A percentile compares a stretch with the other conserved stretches of the same genome.
These are phyloP conservation scores for Pipistrellus pygmaeus DNA, from an alignment of 2,797 vertebrate genomes.

Conservation along the genomic window DNA sequence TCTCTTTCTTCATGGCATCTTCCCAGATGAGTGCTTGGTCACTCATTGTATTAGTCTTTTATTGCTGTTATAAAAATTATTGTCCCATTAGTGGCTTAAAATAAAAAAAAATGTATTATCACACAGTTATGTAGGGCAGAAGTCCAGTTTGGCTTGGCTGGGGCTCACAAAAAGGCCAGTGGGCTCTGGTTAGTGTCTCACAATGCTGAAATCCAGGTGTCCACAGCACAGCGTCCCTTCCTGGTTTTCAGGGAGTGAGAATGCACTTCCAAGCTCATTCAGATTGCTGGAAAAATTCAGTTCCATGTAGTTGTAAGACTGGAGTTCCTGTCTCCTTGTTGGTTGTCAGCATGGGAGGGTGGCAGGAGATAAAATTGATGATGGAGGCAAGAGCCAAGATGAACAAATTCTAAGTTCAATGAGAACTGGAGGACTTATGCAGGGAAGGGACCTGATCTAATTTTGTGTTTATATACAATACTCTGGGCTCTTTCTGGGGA, in stretches of 20 bases:
- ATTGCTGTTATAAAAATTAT: not conserved
- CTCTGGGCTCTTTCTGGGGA: not conserved
- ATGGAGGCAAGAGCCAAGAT: not conserved
- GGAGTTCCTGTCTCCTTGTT: not conserved
- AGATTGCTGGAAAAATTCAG: not conserved
- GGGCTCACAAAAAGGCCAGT: not conserved
- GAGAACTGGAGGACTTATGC: not conserved
- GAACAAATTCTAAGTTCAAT: not conserved
- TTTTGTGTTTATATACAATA: not conserved
- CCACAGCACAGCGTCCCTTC: not conserved
- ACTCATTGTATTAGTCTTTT: constrained; percentile 1
- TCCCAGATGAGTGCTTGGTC: not conserved
- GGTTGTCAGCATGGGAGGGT: not conserved
- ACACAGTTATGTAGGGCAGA: not conserved
- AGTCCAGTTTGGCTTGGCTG: not conserved
- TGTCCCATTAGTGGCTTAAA: not conserved
- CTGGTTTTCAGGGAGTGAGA: not conserved
- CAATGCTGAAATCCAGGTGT: not conserved
- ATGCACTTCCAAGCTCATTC: not conserved
- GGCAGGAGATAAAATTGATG: not conserved
- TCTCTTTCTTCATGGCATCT: not conserved
- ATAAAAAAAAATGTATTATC: constrained; percentile 34
- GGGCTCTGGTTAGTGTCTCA: not conserved
- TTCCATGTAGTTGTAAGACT: not conserved
- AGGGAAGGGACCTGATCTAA: not conserved